Evolutionary conservation across 2,113 vertebrate genomes (phyloP).

Genomic region (Strigops habroptila): DNA sequence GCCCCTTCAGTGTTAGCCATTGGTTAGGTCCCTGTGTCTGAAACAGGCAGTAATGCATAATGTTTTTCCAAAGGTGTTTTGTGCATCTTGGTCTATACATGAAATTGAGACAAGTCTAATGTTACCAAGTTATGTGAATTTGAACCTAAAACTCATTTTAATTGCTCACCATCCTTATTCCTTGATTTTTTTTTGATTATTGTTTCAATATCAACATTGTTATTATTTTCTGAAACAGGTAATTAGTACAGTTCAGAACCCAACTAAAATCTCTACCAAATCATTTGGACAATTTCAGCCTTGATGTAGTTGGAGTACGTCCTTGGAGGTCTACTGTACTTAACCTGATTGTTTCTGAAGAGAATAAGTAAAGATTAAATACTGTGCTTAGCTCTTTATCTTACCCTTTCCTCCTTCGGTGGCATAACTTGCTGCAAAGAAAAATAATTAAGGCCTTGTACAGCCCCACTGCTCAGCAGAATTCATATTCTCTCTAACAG

Average conservation of each 20-base stretch:
- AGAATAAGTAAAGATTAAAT: background rate
- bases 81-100: background rate
- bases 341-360: background rate
- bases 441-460: background rate
- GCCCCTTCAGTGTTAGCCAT: background rate
- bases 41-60: background rate
- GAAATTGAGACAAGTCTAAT: background rate
- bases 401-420: background rate
- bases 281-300: background rate
- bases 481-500: background rate
- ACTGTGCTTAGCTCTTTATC: background rate
- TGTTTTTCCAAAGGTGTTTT: background rate
- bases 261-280: background rate
- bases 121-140: background rate
- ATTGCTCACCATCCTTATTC: background rate
- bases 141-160: background rate
- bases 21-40: accelerated
- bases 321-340: background rate
- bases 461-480: background rate
- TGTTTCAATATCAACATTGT: background rate
- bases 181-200: background rate
- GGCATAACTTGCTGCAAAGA: background rate
- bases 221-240: background rate
- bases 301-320: background rate
- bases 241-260: background rate